Conservation (phyloP, 1,140 invertebrate species). For the Danaus plexippus region DNA sequence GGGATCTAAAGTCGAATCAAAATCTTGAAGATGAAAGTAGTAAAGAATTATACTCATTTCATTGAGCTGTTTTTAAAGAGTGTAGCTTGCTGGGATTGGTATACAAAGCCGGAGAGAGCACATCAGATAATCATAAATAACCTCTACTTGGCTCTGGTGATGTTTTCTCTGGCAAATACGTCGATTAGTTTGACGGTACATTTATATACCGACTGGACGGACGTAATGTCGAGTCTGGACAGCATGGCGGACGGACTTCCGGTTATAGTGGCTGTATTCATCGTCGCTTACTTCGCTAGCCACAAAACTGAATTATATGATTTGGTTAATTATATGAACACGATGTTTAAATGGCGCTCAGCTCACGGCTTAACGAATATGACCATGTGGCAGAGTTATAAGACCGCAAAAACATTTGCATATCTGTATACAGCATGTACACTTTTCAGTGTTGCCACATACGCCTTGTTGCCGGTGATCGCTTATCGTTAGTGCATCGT, state of each 20-base stretch:
- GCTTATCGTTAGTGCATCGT: slow-evolving; percentile 43
- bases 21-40: slow-evolving; percentile 22
- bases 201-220: slow-evolving; percentile 45
- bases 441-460: slow-evolving; percentile 49
- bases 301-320: slow-evolving; percentile 45
- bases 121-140: slow-evolving; percentile 38
- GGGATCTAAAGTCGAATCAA: slow-evolving; percentile 9
- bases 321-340: slow-evolving; percentile 38
- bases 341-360: slow-evolving; percentile 47
- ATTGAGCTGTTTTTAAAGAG: slow-evolving; percentile 41
- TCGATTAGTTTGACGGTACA: slow-evolving; percentile 32
- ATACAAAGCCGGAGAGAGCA: slow-evolving; percentile 21
- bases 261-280: slow-evolving; percentile 34
- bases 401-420: slow-evolving; percentile 39
- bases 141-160: slow-evolving; percentile 37
- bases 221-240: slow-evolving; percentile 43
- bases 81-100: slow-evolving; percentile 56
- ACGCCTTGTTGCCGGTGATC: slow-evolving; percentile 39
- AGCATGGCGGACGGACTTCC: slow-evolving; percentile 50
- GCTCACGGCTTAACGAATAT: slow-evolving; percentile 54
- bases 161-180: slow-evolving; percentile 36
- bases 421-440: slow-evolving; percentile 52
- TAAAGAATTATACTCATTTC: slow-evolving; percentile 40
- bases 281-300: slow-evolving; percentile 43
- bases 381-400: slow-evolving; percentile 52